Evolutionary conservation across 2,797 vertebrate genomes (phyloP).

Genomic region (Lagocephalus sceleratus): DNA sequence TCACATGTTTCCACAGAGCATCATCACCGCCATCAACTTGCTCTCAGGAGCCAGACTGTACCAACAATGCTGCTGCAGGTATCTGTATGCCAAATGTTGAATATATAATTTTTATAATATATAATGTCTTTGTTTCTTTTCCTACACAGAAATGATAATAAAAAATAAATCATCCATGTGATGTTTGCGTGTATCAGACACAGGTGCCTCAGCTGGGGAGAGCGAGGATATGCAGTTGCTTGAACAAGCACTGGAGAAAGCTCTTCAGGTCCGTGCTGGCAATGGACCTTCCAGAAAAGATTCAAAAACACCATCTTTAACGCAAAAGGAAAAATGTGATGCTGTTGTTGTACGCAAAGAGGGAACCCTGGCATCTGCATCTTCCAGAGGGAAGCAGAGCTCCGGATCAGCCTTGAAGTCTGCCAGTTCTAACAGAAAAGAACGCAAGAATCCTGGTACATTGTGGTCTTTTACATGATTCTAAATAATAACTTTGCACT

Average conservation of each 20-base stretch:
- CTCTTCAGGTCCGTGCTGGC: conserved; percentile 62
- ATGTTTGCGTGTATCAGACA: conserved; percentile 28
- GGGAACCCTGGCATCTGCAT: conserved; percentile 10
- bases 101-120: neutral
- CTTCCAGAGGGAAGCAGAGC: conserved; percentile 16
- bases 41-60: conserved; percentile 27
- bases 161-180: neutral
- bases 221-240: conserved; percentile 72
- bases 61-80: conserved; percentile 45
- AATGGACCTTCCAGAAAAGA: conserved; percentile 35
- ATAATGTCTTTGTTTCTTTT: too few relatives aligned
- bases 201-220: conserved; percentile 50
- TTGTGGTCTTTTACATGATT: conserved; percentile 4
- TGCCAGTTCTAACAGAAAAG: conserved; percentile 25
- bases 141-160: too few relatives aligned
- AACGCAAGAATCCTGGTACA: conserved; percentile 5
- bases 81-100: conserved; percentile 6
- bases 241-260: conserved; percentile 72
- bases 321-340: conserved; percentile 12
- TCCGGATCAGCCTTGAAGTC: conserved; percentile 30
- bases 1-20: conserved; percentile 33
- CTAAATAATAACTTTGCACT: conserved; percentile 10
- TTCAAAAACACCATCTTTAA: conserved; percentile 11
- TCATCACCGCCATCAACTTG: conserved; percentile 20
- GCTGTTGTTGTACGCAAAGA: conserved; percentile 10